Base-by-base conservation (phyloP, 2,113 vertebrate genomes). In the Plotosus lineatus region DNA sequence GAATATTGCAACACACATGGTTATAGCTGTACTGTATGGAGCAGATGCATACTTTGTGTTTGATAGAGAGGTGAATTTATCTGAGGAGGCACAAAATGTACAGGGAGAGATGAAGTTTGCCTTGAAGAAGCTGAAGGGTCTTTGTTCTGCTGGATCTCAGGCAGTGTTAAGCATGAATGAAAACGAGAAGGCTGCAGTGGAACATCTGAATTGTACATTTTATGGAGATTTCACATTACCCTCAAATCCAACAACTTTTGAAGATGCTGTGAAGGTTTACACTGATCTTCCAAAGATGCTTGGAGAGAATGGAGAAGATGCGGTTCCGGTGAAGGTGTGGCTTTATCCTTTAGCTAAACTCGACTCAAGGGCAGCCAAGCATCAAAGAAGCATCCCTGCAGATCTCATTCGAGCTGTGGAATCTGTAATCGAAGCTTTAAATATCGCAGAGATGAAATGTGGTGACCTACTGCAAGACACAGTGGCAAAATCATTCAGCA, bases 331-430 rank as follows among this genome's bases (percentile, higher is more conserved):
- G 3, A 66, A 0, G 40, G 84, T 88, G 50, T 88, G 81, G 84
- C 83, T 88, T 15, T 85, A 88, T 23, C 86, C 87, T 0, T 75
- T 89, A 38, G 72, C 36, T 31, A 82, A 80, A 44, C 84, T 89
- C 55, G 46, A 85, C 58, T 66, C 74, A 33, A 85, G 3, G 56
- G 84, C 82, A 53, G 85, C 82, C 14, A 79, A 56, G 48, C 28
- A 88, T 75, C 69, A 83, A 10, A 71, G 36, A 9, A 83, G 85
- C 15, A 85, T 88, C 26, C 83, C 55, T 5, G 17, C 9, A 0
- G 33, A 10, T 1, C 14, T 88, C 11, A 58, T 85, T 28, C 65
- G 21, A 28, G 26, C 56, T 10, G 3, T 58, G 2, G 82, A 88
- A 42, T 14, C 65, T 12, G 58, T 69, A 11, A 12, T 89, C 26